A percentile compares a stretch with the other conserved stretches of the same genome.
phyloP scores from a whole-genome alignment of 2,888 invertebrate genomes.

The Brachypalpus laphriformis region DNA sequence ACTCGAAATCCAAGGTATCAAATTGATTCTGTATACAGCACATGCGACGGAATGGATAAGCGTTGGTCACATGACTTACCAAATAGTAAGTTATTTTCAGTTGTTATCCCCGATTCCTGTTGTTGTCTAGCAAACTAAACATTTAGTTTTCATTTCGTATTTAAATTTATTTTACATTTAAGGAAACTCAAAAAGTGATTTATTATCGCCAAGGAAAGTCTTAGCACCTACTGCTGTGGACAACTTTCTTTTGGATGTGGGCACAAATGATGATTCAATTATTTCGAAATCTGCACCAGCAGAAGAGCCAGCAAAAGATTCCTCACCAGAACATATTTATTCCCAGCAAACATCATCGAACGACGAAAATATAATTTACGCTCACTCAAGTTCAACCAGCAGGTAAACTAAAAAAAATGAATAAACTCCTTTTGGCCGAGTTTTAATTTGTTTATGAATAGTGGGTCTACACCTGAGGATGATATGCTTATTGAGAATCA shows the following conservation, averaged over 20 bases:
- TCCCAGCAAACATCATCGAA: conserved; percentile 31
- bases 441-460: conserved; percentile 5
- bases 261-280: conserved; percentile 76
- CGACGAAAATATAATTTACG: conserved; percentile 75
- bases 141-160: neutral
- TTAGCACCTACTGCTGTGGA: conserved; percentile 76
- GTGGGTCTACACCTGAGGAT: conserved; percentile 81
- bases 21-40: conserved; percentile 95
- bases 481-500: conserved; percentile 79
- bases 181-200: conserved; percentile 53
- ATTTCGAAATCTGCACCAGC: conserved; percentile 74
- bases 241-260: conserved; percentile 79
- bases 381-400: conserved; percentile 79
- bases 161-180: neutral
- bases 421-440: neutral
- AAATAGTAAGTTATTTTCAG: conserved; percentile 81
- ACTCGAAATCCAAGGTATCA: conserved; percentile 85
- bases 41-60: conserved; percentile 91
- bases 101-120: neutral
- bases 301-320: conserved; percentile 33
- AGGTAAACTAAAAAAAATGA: conserved; percentile 60
- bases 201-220: conserved; percentile 75
- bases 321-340: conserved; percentile 18
- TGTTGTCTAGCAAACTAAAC: too few relatives aligned
- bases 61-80: conserved; percentile 91